phyloP scores from a whole-genome alignment of 2,113 vertebrate genomes.

The Leucoraja erinaceus region DNA sequence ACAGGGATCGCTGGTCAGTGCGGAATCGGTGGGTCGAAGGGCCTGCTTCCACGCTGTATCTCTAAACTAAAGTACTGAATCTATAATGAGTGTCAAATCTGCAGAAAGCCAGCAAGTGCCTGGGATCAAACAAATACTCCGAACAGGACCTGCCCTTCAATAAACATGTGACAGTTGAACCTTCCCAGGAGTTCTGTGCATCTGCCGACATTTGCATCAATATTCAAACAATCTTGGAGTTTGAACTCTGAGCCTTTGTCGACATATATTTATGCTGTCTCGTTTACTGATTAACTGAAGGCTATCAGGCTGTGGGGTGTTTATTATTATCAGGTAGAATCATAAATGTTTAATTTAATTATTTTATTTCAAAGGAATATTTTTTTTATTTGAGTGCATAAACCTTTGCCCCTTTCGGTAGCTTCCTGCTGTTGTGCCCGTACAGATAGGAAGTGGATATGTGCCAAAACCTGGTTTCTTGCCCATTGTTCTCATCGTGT shows the following conservation, averaged over 20 bases:
- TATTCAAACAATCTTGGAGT: slow-evolving; percentile 2
- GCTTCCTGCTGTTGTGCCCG: neutral
- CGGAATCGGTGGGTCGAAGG: too few relatives aligned
- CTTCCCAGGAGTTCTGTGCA: neutral
- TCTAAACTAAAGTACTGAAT: neutral
- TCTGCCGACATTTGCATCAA: slow-evolving; percentile 15
- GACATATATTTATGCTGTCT: too few relatives aligned
- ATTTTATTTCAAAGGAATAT: neutral
- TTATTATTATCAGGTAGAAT: neutral
- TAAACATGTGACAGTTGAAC: neutral
- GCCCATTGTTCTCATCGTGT: neutral
- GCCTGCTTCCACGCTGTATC: too few relatives aligned
- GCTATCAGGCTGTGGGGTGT: neutral
- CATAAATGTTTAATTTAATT: neutral
- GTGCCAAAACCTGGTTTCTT: neutral
- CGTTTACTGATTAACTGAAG: neutral
- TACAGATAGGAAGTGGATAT: neutral
- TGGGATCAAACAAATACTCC: neutral
- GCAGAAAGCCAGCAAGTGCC: neutral
- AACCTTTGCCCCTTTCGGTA: too few relatives aligned
- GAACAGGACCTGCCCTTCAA: neutral
- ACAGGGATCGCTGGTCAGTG: too few relatives aligned
- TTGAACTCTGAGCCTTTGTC: neutral
- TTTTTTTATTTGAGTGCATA: neutral
- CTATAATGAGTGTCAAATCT: neutral